Base-by-base conservation (phyloP, 2,888 invertebrate genomes). In the Morinoia aosen region DNA sequence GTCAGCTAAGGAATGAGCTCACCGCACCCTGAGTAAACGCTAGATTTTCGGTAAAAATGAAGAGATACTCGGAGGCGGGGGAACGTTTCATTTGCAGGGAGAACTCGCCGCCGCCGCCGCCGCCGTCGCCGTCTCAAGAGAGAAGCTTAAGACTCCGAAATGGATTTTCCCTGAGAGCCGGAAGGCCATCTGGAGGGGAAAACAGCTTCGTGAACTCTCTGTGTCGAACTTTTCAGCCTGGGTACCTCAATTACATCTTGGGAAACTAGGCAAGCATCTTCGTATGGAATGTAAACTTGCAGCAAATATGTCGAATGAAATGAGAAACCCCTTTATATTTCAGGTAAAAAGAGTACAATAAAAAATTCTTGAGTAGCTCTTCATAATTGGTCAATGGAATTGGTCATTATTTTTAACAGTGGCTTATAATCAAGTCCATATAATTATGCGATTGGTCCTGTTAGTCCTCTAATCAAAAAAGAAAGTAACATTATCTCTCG, bases 141-240 rank as follows among this genome's bases (percentile, higher is more conserved):
- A 16, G 76, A 76, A 33, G 76, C 76, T 33, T 76, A 76, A 76
- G 76, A 76, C 76, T 76, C 76, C 76, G 76, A 76, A 76, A 76
- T 76, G 76, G 76, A 76, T 76, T 76, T 76, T 76, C 76, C 76
- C 76, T 76, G 76, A 76, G 76, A 76, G 76, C 76, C 76, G 76
- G 76, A 76, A 76, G 76, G 76, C 76, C 76, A 76, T 76, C 76
- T 76, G 76, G 76, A 76, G 76, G 76, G 76, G 76, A 76, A 76
- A 76, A 33, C 76, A 76, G 76, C 76, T 76, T 76, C 76, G 25
- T 76, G 76, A 76, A 76, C 19, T 76, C 64, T 11, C 8, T 76
- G 76, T 76, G 25, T 76, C 76, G 19, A 76, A 76, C 76, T 76
- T 76, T 33, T 76, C 76, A 76, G 19, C 76, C 25, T 48, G 19